A percentile compares a stretch with the other conserved stretches of the same genome.
phyloP scores from a whole-genome alignment of 2,888 invertebrate genomes.

The Leptogaster cylindrica region DNA sequence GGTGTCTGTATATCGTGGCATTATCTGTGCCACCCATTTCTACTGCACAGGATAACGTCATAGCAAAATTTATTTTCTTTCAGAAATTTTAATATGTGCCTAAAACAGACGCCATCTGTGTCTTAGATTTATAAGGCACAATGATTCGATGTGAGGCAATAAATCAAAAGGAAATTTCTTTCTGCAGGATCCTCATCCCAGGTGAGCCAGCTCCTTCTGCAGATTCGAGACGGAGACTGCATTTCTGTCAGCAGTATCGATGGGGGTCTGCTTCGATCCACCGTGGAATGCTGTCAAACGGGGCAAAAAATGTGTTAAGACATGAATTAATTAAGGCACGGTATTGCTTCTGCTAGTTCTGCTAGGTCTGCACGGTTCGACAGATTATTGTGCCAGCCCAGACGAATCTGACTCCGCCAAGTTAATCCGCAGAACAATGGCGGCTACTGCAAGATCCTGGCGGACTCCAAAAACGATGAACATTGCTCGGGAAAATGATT shows the following conservation, averaged over 20 bases:
- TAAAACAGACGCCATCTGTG: constrained; percentile 30
- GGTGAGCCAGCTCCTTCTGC: not conserved
- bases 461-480: not conserved
- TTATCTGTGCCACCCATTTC: not conserved
- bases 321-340: constrained; percentile 40
- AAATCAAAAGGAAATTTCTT: constrained; percentile 25
- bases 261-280: not conserved
- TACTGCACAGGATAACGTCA: constrained; percentile 10
- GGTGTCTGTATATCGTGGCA: not conserved
- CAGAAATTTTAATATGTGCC: constrained; percentile 33
- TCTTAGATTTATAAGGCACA: constrained; percentile 33
- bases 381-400: constrained; percentile 36
- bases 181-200: constrained; percentile 15
- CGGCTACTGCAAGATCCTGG: constrained; percentile 11
- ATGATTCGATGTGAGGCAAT: constrained; percentile 38
- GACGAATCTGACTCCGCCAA: constrained; percentile 21
- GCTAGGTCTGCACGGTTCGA: constrained; percentile 32
- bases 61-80: constrained; percentile 23
- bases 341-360: constrained; percentile 12
- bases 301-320: constrained; percentile 37
- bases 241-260: constrained; percentile 5
- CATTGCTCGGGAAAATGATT: constrained; percentile 31
- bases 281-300: constrained; percentile 34
- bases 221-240: not conserved
- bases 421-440: constrained; percentile 37